Percentiles rank a stretch among this genome's conserved stretches.
Conservation (phyloP, 2,888 invertebrate genomes). For the Resseliella maxima region DNA sequence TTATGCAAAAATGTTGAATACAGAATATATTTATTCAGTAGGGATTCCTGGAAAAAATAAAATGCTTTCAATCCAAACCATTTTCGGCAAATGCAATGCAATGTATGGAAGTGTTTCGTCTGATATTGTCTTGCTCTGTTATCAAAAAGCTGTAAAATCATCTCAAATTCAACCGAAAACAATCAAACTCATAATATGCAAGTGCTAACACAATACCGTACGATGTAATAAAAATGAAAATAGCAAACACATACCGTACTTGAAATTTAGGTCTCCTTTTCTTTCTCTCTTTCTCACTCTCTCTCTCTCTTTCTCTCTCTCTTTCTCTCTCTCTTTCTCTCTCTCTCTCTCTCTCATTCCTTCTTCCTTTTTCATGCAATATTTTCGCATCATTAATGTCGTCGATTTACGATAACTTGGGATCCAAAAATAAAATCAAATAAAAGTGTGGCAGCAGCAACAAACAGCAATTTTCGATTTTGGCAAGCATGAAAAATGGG, state of each 20-base stretch:
- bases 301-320: no score
- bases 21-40: no score
- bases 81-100: background rate
- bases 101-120: background rate
- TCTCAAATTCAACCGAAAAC: constrained; percentile 39
- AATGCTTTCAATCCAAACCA: no score
- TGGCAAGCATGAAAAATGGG: background rate
- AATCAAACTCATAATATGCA: background rate
- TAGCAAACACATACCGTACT: constrained; percentile 17
- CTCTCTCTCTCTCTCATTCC: no score
- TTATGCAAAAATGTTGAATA: no score
- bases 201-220: background rate
- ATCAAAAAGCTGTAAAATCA: background rate
- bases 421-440: constrained; percentile 47
- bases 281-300: background rate
- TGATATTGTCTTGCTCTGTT: background rate
- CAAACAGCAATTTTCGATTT: constrained; percentile 23
- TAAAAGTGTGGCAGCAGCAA: background rate
- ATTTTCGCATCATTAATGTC: no score
- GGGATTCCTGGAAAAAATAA: no score
- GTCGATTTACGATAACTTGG: constrained; percentile 45
- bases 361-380: background rate
- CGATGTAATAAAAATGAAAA: constrained; percentile 21
- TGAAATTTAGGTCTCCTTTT: background rate
- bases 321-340: no score